Evolutionary conservation across 2,113 vertebrate genomes (phyloP).

Genomic region (Illadopsis cleaveri): DNA sequence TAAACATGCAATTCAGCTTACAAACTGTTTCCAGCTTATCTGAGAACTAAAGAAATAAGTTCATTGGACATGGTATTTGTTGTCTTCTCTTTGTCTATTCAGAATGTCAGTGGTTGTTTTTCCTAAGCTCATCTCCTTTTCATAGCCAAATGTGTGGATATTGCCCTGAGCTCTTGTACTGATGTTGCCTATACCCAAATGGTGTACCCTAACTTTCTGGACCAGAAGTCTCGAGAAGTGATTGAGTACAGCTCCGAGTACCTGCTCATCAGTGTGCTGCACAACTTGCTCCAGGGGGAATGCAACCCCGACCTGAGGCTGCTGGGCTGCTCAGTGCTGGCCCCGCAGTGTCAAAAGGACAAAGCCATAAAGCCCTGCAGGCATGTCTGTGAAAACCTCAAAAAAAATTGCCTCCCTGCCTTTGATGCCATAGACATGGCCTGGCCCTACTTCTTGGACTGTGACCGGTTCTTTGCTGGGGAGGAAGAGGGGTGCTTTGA

Average conservation of each 20-base stretch:
- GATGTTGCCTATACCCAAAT: constrained; percentile 83
- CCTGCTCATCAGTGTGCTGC: constrained; percentile 88
- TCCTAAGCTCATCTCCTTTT: neutral
- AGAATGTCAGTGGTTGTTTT: neutral
- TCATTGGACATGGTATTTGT: accelerated
- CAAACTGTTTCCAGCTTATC: neutral
- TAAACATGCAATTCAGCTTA: neutral
- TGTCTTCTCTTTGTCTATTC: neutral
- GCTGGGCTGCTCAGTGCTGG: constrained; percentile 90
- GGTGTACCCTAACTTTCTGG: constrained; percentile 87
- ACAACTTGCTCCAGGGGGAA: constrained; percentile 89
- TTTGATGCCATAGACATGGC: constrained; percentile 95
- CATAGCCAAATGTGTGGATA: constrained; percentile 82
- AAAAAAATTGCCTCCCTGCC: constrained; percentile 82
- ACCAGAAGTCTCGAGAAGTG: constrained; percentile 78
- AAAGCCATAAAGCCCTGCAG: constrained; percentile 84
- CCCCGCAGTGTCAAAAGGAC: constrained; percentile 81
- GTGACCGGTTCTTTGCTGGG: constrained; percentile 85
- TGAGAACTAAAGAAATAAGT: neutral
- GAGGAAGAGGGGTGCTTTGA: constrained; percentile 89
- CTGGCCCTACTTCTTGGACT: constrained; percentile 98
- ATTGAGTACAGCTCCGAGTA: constrained; percentile 90
- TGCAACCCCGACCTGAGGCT: constrained; percentile 92
- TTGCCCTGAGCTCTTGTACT: constrained; percentile 85
- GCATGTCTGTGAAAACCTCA: constrained; percentile 82